These are phyloP conservation scores for Stylophora pistillata DNA, from an alignment of 64 coral and sea anemone genomes.

Conservation along the genomic window DNA sequence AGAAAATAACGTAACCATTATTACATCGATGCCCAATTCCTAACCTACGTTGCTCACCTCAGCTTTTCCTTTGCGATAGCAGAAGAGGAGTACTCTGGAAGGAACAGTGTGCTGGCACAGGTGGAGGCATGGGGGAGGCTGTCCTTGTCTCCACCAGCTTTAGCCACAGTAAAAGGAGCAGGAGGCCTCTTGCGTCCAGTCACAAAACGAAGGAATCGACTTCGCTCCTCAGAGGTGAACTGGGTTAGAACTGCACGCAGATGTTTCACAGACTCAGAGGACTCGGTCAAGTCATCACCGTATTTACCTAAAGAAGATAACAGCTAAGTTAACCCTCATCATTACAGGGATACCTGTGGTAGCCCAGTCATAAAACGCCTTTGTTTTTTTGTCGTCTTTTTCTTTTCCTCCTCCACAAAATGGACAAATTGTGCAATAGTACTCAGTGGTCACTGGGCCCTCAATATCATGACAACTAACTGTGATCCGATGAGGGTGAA, in stretches of 20 bases:
- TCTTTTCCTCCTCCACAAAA: too few relatives aligned
- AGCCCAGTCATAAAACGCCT: too few relatives aligned
- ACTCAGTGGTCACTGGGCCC: too few relatives aligned
- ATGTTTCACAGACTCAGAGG: constrained; percentile 67
- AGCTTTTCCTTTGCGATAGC: constrained; percentile 80
- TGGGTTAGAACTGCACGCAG: constrained; percentile 72
- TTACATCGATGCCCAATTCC: too few relatives aligned
- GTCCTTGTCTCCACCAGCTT: constrained; percentile 74
- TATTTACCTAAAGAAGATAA: constrained; percentile 80
- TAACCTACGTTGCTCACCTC: constrained; percentile 35
- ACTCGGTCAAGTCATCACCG: constrained; percentile 83
- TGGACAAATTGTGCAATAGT: too few relatives aligned
- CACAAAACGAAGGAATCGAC: constrained; percentile 95
- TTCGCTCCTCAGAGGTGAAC: constrained; percentile 85
- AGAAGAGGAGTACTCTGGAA: constrained; percentile 77
- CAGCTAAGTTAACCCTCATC: too few relatives aligned
- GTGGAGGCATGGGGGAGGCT: constrained; percentile 88
- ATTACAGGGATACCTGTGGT: too few relatives aligned
- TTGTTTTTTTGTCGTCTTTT: too few relatives aligned
- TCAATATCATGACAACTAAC: too few relatives aligned
- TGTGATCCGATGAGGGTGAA: too few relatives aligned
- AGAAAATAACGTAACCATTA: too few relatives aligned
- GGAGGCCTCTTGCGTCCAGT: constrained; percentile 90
- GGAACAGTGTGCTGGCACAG: constrained; percentile 89
- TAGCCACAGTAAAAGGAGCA: constrained; percentile 86